These are phyloP conservation scores for Plagodis pulveraria DNA, from an alignment of 2,888 invertebrate species.

Conservation along the genomic window DNA sequence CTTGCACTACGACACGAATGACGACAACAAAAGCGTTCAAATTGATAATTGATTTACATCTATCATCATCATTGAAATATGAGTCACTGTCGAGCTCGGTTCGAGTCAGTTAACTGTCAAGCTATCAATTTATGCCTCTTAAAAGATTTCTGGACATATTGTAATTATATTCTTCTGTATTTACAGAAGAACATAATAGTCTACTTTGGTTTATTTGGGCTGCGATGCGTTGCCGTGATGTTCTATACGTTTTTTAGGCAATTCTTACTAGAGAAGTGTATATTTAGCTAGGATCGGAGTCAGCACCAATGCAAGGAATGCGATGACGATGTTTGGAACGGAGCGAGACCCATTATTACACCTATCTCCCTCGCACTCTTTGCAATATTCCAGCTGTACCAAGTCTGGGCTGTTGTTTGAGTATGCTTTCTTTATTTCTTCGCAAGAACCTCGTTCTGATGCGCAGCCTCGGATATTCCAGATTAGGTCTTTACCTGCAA, in stretches of 20 bases:
- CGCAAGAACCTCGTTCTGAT: conserved; percentile 64
- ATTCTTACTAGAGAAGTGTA: conserved; percentile 43
- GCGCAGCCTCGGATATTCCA: conserved; percentile 68
- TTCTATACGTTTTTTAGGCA: not conserved
- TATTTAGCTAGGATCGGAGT: conserved; percentile 62
- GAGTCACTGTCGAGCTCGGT: too few relatives aligned
- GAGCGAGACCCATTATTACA: conserved; percentile 62
- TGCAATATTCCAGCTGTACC: conserved; percentile 55
- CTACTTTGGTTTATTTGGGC: not conserved
- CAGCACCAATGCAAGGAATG: conserved; percentile 54
- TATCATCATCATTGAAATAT: too few relatives aligned
- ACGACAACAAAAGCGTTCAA: too few relatives aligned
- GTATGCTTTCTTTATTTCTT: conserved; percentile 55
- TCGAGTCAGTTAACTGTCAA: too few relatives aligned
- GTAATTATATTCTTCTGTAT: too few relatives aligned
- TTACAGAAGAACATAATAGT: too few relatives aligned
- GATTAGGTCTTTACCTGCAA: conserved; percentile 57
- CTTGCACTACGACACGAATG: too few relatives aligned
- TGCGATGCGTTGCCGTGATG: not conserved
- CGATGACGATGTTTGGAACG: conserved; percentile 49
- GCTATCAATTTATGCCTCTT: too few relatives aligned
- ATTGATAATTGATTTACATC: too few relatives aligned
- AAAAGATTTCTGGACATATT: too few relatives aligned
- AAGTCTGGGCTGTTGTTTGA: conserved; percentile 43
- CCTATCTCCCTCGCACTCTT: conserved; percentile 64